These are phyloP conservation scores for Probosciger aterrimus DNA, from an alignment of 2,113 vertebrate genomes.

Conservation along the genomic window DNA sequence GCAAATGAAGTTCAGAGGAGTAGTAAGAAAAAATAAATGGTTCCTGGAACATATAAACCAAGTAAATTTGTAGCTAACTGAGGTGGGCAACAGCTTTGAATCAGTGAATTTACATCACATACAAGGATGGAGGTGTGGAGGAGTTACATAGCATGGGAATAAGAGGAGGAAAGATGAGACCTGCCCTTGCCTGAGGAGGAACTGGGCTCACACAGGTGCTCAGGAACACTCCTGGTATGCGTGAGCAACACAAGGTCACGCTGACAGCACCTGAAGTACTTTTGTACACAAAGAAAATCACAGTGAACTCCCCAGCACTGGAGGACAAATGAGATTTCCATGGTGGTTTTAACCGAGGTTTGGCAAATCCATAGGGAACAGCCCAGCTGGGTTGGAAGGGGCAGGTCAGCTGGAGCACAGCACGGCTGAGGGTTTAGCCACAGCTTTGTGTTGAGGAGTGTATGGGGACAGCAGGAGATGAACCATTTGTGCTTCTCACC, in stretches of 20 bases:
- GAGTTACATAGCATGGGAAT: rapidly evolving
- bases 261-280: background rate
- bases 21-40: background rate
- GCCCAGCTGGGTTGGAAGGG: background rate
- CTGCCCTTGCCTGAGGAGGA: background rate
- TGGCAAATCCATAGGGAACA: rapidly evolving
- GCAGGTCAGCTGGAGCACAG: background rate
- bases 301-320: background rate
- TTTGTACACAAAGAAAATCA: background rate
- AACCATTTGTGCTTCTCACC: background rate
- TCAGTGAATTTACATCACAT: background rate
- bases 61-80: background rate
- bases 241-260: background rate
- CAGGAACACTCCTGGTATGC: rapidly evolving
- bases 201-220: rapidly evolving
- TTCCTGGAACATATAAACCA: background rate
- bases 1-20: background rate
- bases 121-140: rapidly evolving
- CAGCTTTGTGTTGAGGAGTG: rapidly evolving
- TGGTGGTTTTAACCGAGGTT: background rate
- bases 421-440: background rate
- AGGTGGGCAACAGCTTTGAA: background rate
- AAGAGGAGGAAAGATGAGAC: background rate
- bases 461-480: background rate
- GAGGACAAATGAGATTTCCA: background rate